Evolutionary conservation across 2,888 invertebrate genomes (phyloP), one percentile per base, ranked within the genome.

Genomic region (Cybosia mesomella): DNA sequence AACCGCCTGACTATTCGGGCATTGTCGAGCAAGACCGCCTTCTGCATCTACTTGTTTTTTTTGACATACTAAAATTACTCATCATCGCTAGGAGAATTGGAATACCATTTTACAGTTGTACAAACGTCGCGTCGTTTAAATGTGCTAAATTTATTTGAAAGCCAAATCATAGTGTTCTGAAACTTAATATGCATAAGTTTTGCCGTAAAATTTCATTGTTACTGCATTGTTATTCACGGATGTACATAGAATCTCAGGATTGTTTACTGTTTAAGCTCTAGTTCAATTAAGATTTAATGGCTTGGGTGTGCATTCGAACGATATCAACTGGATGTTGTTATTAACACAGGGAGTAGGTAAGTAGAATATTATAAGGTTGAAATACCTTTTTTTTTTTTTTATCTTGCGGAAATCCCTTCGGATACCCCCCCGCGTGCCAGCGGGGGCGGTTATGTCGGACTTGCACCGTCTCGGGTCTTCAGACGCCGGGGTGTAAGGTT

Each of bases 91-190:
- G 2, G 15, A 24, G 18, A 24, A 24, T 36, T 24, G 18, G 22
- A 18, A n/a, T 62, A 53, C 9, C 13, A 53, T 49, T 62, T 53
- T 62, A 62, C 61, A 9, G 61, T 28, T 53, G 61, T 11, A 21
- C 43, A n/a, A 49, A n/a, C 24, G n/a, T 49, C 28, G n/a, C n/a
- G 28, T 4, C 49, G 28, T 49, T 49, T 43, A 61, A 7, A 49
- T n/a, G 61, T 61, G 43, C 61, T 49, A 49, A 49, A 61, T n/a
- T 61, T 21, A 32, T 13, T 39, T 11, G 21, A 28, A 32, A 21
- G 53, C 8, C 28, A 49, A 61, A 49, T 18, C 22, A 9, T 11
- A 39, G 11, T 13, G 39, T 24, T 39, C 36, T 59, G n/a, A 32
- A 18, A 21, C 28, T 28, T 49, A 53, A 62, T 53, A 21, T 13